Percentiles rank a stretch among this genome's conserved stretches.
Conservation (phyloP, 1,140 invertebrate species). For the Pararge aegeria region DNA sequence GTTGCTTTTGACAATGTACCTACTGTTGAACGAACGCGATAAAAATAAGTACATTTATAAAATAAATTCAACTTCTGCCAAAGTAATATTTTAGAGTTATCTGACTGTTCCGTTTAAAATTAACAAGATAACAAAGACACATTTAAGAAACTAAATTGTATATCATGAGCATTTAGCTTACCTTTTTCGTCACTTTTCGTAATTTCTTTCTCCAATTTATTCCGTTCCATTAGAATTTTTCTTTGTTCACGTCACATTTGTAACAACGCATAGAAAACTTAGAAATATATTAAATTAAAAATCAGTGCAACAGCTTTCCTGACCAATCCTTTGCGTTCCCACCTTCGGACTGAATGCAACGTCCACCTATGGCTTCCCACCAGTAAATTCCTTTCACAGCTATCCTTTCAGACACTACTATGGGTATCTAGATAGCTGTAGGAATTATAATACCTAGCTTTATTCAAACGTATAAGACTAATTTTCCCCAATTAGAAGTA, state of each 20-base stretch:
- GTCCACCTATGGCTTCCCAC: background rate
- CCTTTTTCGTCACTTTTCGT: constrained; percentile 19
- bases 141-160: no score
- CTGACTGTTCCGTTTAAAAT: no score
- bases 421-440: background rate
- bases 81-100: no score
- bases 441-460: background rate
- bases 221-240: background rate
- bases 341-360: background rate
- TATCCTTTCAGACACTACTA: background rate
- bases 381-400: background rate
- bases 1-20: constrained; percentile 5
- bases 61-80: no score
- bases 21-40: background rate
- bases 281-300: background rate
- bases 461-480: no score
- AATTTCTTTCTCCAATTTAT: constrained; percentile 20
- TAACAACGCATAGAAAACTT: background rate
- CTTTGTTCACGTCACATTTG: background rate
- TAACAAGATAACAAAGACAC: no score
- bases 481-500: no score
- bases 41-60: no score
- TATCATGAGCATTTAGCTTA: no score
- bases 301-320: background rate
- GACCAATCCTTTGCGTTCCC: background rate